Conservation (phyloP, 1,140 invertebrate genomes). For the Drosophila albomicans region DNA sequence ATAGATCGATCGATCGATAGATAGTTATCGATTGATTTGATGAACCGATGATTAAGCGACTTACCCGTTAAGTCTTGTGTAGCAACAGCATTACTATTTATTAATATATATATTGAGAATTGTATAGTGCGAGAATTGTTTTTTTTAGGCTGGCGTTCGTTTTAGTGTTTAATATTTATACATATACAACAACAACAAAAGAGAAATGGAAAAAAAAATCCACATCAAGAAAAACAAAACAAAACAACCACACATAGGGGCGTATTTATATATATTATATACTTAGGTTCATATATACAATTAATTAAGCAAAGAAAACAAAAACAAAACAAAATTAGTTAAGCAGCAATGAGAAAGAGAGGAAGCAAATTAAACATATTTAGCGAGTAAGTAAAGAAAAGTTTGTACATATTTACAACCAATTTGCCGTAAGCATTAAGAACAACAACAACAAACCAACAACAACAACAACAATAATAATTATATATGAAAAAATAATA, state of each 20-base stretch:
- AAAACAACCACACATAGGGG: conserved; percentile 61
- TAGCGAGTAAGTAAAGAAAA: conserved; percentile 66
- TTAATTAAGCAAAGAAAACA: conserved; percentile 30
- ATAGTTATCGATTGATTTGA: conserved; percentile 9
- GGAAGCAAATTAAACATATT: conserved; percentile 34
- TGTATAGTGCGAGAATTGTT: conserved; percentile 61
- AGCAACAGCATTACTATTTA: conserved; percentile 81
- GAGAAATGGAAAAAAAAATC: conserved; percentile 23
- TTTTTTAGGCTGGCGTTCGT: conserved; percentile 67
- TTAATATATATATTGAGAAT: conserved; percentile 61
- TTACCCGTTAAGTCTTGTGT: conserved; percentile 54
- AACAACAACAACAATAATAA: conserved; percentile 42
- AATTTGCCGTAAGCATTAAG: conserved; percentile 61
- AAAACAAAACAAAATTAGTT: conserved; percentile 14
- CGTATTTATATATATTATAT: conserved; percentile 70
- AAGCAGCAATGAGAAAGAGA: conserved; percentile 14
- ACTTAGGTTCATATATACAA: conserved; percentile 62
- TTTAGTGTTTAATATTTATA: conserved; percentile 81
- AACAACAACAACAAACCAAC: conserved; percentile 52
- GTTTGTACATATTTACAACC: conserved; percentile 83
- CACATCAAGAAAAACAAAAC: conserved; percentile 52
- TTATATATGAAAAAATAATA: conserved; percentile 25
- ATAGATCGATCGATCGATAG: conserved; percentile 5
- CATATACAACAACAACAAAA: conserved; percentile 62
- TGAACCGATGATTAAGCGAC: conserved; percentile 6